These are phyloP conservation scores for Xenopus tropicalis DNA, from an alignment of 2,113 vertebrate genomes.

Conservation along the genomic window DNA sequence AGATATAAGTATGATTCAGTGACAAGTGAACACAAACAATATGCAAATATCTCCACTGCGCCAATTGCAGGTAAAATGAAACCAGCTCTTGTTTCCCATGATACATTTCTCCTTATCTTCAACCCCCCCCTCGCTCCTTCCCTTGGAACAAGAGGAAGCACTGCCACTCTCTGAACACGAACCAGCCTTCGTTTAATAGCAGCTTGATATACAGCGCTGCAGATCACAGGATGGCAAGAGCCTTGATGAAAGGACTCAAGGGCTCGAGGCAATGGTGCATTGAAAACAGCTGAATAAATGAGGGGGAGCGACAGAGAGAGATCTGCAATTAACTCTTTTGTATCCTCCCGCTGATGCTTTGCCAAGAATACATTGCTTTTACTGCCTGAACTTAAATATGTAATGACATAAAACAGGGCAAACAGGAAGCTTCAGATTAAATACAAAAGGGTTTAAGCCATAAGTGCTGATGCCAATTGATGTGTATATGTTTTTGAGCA, in stretches of 20 bases:
- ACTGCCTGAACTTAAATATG: too few species aligned
- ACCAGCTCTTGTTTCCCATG: not conserved
- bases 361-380: not conserved
- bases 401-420: too few species aligned
- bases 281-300: constrained; percentile 47
- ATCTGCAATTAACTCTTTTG: constrained; percentile 42
- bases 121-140: not conserved
- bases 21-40: not conserved
- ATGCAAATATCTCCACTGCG: not conserved
- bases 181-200: constrained; percentile 41
- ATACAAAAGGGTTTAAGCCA: too few species aligned
- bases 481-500: too few species aligned
- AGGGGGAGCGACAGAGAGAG: constrained; percentile 36
- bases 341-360: constrained; percentile 24
- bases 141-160: constrained; percentile 11
- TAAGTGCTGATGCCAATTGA: too few species aligned
- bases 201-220: constrained; percentile 41
- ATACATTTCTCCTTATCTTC: not conserved
- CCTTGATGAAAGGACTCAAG: constrained; percentile 44
- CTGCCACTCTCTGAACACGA: constrained; percentile 31
- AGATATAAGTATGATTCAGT: not conserved
- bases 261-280: constrained; percentile 44
- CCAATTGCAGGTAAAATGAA: not conserved
- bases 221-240: constrained; percentile 43
- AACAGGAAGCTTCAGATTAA: too few species aligned